Conservation (phyloP, 1,140 invertebrate genomes). For the Drosophila subpulchrella region DNA sequence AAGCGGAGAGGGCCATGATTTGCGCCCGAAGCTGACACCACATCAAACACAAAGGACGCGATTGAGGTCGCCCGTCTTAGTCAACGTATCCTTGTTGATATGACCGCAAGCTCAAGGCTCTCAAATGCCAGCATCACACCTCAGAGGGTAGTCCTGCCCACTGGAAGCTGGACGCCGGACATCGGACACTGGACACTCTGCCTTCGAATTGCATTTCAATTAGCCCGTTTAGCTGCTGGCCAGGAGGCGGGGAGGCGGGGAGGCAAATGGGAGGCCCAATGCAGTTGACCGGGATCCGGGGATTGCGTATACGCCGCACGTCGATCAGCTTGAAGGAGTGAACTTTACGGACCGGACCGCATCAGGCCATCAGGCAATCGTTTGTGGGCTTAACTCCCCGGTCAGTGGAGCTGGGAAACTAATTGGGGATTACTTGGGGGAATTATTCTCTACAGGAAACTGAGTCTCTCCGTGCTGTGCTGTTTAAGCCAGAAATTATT, state of each 20-base stretch:
- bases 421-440: background rate
- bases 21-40: constrained; percentile 28
- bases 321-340: constrained; percentile 10
- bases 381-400: constrained; percentile 2
- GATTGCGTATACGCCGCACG: constrained; percentile 11
- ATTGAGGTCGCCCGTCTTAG: constrained; percentile 43
- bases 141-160: background rate
- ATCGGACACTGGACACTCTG: background rate
- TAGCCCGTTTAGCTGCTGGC: constrained; percentile 34
- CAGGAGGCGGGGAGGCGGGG: constrained; percentile 4
- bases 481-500: background rate
- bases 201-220: constrained; percentile 46
- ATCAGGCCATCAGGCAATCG: background rate
- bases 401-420: background rate
- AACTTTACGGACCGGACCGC: constrained; percentile 1
- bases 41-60: constrained; percentile 48
- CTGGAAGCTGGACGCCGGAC: background rate
- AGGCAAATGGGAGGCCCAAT: background rate
- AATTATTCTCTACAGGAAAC: background rate
- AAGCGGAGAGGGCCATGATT: background rate
- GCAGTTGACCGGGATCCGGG: constrained; percentile 16
- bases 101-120: constrained; percentile 49
- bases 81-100: constrained; percentile 45
- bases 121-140: constrained; percentile 43
- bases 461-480: background rate